phyloP scores from a whole-genome alignment of 2,888 invertebrate genomes.

The Dione juno region DNA sequence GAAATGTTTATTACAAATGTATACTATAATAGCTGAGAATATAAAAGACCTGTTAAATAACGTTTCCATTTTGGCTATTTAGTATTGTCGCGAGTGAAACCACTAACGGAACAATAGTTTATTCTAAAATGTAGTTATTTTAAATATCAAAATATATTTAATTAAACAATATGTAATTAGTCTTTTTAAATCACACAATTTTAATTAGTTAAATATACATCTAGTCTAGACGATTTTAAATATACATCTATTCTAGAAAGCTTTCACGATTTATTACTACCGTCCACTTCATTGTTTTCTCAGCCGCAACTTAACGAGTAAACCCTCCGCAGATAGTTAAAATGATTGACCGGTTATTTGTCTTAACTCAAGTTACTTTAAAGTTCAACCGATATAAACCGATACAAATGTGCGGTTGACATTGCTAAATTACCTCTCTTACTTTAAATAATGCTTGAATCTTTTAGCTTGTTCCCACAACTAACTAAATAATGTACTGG shows the following conservation, averaged over 20 bases:
- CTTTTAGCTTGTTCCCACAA: conserved; percentile 31
- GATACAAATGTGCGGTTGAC: conserved; percentile 80
- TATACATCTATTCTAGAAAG: too few species aligned
- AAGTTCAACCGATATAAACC: conserved; percentile 43
- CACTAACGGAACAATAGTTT: too few species aligned
- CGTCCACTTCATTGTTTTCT: conserved; percentile 33
- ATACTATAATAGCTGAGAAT: too few species aligned
- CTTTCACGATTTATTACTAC: conserved; percentile 19
- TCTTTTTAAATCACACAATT: conserved; percentile 3
- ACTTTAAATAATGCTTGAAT: conserved; percentile 69
- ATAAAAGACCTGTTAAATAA: too few species aligned
- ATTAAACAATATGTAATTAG: too few species aligned
- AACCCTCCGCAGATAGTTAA: conserved; percentile 36
- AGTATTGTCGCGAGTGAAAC: too few species aligned
- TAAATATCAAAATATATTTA: too few species aligned
- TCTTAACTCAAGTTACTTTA: conserved; percentile 38
- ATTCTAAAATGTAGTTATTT: too few species aligned
- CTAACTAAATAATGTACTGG: conserved; percentile 2
- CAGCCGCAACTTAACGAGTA: conserved; percentile 35
- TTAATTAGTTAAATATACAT: neutral
- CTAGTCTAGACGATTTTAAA: neutral
- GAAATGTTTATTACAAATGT: too few species aligned
- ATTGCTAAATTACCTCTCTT: conserved; percentile 75
- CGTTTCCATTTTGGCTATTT: too few species aligned
- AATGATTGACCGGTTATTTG: conserved; percentile 43